A percentile compares a stretch with the other conserved stretches of the same genome.
Conservation (phyloP, 2,113 vertebrate genomes). For the Merops nubicus region DNA sequence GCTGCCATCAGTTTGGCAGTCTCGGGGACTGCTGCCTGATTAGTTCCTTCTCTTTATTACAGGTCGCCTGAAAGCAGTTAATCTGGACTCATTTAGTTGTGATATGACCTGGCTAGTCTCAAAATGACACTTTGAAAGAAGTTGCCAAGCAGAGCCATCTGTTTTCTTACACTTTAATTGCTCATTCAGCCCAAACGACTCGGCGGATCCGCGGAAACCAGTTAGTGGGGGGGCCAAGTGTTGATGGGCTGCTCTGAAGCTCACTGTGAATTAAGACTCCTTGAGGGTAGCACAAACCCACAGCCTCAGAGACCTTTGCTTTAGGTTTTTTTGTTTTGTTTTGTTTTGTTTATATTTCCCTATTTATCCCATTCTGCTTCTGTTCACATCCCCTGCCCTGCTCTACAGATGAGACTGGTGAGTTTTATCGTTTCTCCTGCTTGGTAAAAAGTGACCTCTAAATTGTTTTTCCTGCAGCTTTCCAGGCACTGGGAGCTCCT, state of each 20-base stretch:
- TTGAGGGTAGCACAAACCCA: neutral
- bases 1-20: neutral
- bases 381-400: neutral
- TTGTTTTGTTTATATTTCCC: neutral
- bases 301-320: neutral
- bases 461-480: neutral
- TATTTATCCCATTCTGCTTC: neutral
- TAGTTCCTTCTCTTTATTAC: neutral
- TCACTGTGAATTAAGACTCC: accelerated
- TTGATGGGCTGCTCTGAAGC: neutral
- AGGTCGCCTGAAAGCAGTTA: neutral
- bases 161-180: conserved; percentile 1
- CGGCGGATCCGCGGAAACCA: neutral
- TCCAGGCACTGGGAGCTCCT: neutral
- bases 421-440: neutral
- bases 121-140: neutral
- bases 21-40: neutral
- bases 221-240: neutral
- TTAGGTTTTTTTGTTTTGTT: neutral
- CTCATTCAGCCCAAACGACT: neutral
- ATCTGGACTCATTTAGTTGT: neutral
- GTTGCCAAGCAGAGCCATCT: conserved; percentile 26
- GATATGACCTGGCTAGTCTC: conserved; percentile 10
- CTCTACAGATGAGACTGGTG: neutral
- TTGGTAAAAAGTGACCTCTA: neutral